Evolutionary conservation across 1,140 invertebrate species (phyloP).

Genomic region (Magallana angulata): DNA sequence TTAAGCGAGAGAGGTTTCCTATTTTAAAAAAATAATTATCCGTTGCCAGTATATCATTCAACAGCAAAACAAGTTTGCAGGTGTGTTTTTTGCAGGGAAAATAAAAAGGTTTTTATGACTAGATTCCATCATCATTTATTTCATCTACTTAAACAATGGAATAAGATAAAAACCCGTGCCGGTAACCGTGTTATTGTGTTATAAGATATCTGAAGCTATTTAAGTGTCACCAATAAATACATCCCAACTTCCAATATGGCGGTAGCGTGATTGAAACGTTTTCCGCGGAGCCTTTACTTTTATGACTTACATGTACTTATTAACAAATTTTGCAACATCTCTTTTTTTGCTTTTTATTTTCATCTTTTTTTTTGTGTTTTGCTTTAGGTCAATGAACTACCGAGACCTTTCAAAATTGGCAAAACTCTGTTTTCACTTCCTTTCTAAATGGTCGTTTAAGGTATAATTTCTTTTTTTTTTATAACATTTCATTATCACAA

Average conservation of each 20-base stretch:
- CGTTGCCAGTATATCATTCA: not conserved
- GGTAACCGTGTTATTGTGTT: conserved; percentile 17
- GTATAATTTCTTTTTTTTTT: too few relatives aligned
- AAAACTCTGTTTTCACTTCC: too few relatives aligned
- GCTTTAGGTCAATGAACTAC: too few relatives aligned
- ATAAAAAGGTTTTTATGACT: not conserved
- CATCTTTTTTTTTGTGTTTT: too few relatives aligned
- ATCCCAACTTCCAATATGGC: not conserved
- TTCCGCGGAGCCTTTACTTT: too few relatives aligned
- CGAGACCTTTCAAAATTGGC: too few relatives aligned
- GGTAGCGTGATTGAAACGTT: not conserved
- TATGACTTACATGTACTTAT: too few relatives aligned
- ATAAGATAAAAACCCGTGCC: not conserved
- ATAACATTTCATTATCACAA: too few relatives aligned
- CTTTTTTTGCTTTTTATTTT: too few relatives aligned
- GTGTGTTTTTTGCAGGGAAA: not conserved
- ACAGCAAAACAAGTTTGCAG: not conserved
- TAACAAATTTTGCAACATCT: too few relatives aligned
- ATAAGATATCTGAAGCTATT: conserved; percentile 1
- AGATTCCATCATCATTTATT: conserved; percentile 15
- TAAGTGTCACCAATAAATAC: conserved; percentile 30
- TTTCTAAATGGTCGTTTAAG: too few relatives aligned
- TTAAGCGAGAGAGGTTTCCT: not conserved
- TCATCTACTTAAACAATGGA: conserved; percentile 26
- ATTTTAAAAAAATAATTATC: not conserved